Base-by-base conservation (phyloP, 1,140 invertebrate species). In the Cotesia chilonis region DNA sequence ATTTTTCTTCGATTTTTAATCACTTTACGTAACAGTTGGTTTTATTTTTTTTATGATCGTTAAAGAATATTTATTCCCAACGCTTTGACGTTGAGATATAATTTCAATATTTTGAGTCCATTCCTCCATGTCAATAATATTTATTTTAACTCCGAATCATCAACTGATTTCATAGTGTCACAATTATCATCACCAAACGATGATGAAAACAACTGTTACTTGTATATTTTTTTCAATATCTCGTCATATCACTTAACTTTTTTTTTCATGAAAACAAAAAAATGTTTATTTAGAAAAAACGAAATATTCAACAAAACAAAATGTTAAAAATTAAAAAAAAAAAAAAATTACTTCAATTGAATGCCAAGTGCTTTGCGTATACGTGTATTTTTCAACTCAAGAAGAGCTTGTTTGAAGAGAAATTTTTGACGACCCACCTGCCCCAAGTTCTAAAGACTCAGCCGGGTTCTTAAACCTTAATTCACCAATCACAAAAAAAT, bases 401-500 rank as follows among this genome's bases (percentile, higher is more conserved):
- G n/a, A n/a, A n/a, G 20, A 68, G 36, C 66, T 28, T 35, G 17
- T 55, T 54, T 12, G 51, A 55, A 28, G 66, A 51, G 52, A 68
- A 68, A 14, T 37, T 6, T 63, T 57, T 14, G 9, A 51, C 38
- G 66, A 51, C 54, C 52, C 66, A 68, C 66, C 66, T 68, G 66
- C 37, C 66, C 66, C 51, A 54, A 54, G 66, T 55, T 51, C 66
- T 28, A 54, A 54, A 68, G 66, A 68, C 51, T 68, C 41, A 20
- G 28, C 20, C n/a, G 66, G 66, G 66, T 68, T 68, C 66, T 54
- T 68, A 55, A 51, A 68, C 66, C 66, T 54, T n/a, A 28, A 51
- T 51, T n/a, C 41, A 37, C 14, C 4, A 20, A n/a, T 55, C 20
- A n/a, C 36, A 17, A 54, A 51, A 51, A 68, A 52, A 51, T 37